Percentiles rank a stretch among this genome's conserved stretches.
Conservation (phyloP, 1,140 invertebrate species). For the Macrotrachela quadricornifera region DNA sequence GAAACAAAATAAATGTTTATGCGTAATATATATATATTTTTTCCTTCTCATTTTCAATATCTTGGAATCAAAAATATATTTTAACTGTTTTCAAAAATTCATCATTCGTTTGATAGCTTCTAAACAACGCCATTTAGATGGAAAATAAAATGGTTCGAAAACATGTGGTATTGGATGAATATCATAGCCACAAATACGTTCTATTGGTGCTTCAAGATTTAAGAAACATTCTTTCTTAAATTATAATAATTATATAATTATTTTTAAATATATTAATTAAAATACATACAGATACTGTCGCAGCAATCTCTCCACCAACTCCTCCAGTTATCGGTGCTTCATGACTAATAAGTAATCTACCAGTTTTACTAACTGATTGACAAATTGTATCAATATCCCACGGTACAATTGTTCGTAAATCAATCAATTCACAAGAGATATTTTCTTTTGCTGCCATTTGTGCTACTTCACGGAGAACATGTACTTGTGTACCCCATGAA, state of each 20-base stretch:
- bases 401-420: slow-evolving; percentile 41
- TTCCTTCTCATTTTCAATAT: too few species aligned
- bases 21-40: too few species aligned
- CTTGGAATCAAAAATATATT: too few species aligned
- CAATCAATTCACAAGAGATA: too few species aligned
- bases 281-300: slow-evolving; percentile 62
- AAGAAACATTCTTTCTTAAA: slow-evolving; percentile 74
- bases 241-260: too few species aligned
- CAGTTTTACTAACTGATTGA: slow-evolving; percentile 83
- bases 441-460: too few species aligned
- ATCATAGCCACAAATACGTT: slow-evolving; percentile 80
- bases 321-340: slow-evolving; percentile 85
- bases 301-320: slow-evolving; percentile 84
- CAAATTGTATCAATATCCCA: slow-evolving; percentile 78
- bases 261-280: too few species aligned
- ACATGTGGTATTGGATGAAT: slow-evolving; percentile 81
- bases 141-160: slow-evolving; percentile 83
- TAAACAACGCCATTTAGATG: slow-evolving; percentile 72
- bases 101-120: slow-evolving; percentile 53
- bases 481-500: slow-evolving; percentile 75
- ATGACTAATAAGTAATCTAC: slow-evolving; percentile 66
- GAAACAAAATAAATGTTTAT: too few species aligned
- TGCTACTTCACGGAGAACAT: slow-evolving; percentile 14
- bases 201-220: slow-evolving; percentile 71
- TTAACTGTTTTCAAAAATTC: neutral